These are phyloP conservation scores for Scolopax bukidnonensis DNA, from an alignment of 2,797 vertebrate species.

Conservation along the genomic window DNA sequence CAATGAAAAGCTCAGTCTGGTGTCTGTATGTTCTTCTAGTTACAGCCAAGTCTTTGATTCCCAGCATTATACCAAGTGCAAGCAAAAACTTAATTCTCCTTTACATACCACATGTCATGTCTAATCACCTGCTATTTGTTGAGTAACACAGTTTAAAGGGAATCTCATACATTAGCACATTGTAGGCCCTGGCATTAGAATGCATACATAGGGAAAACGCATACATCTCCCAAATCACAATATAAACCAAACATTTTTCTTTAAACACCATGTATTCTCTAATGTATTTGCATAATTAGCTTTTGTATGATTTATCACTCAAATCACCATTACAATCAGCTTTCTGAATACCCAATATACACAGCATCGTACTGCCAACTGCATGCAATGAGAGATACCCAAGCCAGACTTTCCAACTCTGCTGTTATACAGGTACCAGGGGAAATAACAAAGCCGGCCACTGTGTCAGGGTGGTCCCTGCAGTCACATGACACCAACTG, in stretches of 20 bases:
- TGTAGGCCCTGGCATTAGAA: neutral
- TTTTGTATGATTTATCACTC: neutral
- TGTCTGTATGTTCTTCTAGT: neutral
- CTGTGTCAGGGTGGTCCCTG: neutral
- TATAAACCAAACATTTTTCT: neutral
- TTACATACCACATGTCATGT: neutral
- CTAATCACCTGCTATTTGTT: neutral
- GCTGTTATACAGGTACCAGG: neutral
- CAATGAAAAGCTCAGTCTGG: neutral
- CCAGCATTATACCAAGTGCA: neutral
- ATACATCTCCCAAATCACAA: neutral
- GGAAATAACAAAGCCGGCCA: neutral
- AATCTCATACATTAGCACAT: neutral
- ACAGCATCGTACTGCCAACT: neutral
- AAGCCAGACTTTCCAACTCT: neutral
- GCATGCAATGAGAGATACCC: neutral
- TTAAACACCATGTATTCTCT: neutral
- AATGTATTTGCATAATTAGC: neutral
- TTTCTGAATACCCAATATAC: neutral
- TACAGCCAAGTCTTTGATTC: neutral
- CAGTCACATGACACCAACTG: neutral
- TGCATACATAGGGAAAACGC: accelerated
- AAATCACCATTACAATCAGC: neutral
- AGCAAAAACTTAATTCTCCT: neutral
- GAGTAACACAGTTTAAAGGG: neutral